phyloP scores from a whole-genome alignment of 2,797 vertebrate species.

The Danio choprae region DNA sequence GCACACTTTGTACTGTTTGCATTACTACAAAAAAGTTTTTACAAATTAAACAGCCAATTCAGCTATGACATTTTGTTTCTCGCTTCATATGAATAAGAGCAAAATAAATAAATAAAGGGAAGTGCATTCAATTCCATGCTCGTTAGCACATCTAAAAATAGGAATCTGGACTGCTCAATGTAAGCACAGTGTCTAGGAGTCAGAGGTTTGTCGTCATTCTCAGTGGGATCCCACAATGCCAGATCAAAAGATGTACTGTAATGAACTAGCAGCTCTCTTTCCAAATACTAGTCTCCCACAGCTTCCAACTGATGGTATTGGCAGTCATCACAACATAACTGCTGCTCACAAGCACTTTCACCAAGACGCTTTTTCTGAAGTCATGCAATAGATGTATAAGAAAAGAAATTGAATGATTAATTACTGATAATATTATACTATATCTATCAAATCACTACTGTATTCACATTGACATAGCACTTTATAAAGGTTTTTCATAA shows the following conservation, averaged over 20 bases:
- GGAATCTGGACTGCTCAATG: not conserved
- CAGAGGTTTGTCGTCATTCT: not conserved
- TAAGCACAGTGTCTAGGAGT: not conserved
- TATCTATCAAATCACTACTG: not conserved
- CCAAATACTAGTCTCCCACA: constrained; percentile 1
- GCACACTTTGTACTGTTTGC: not conserved
- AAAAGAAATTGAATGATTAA: not conserved
- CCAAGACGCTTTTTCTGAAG: not conserved
- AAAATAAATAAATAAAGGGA: constrained; percentile 2
- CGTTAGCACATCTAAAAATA: not conserved
- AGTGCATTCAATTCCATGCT: constrained; percentile 8
- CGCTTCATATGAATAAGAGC: constrained; percentile 24
- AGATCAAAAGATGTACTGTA: constrained; percentile 27
- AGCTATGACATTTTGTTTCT: constrained; percentile 33
- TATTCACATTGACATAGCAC: not conserved
- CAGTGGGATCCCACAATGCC: constrained; percentile 7
- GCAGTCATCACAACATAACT: constrained; percentile 7
- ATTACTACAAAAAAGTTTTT: not conserved
- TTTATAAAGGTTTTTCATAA: too few species aligned
- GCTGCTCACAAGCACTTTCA: not conserved
- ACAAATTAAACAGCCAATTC: not conserved
- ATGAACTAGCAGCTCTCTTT: constrained; percentile 21
- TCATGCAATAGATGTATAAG: not conserved
- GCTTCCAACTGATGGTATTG: constrained; percentile 3
- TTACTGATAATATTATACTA: not conserved